These are phyloP conservation scores for Diadophis punctatus DNA, from an alignment of 2,113 vertebrate species.

Conservation along the genomic window DNA sequence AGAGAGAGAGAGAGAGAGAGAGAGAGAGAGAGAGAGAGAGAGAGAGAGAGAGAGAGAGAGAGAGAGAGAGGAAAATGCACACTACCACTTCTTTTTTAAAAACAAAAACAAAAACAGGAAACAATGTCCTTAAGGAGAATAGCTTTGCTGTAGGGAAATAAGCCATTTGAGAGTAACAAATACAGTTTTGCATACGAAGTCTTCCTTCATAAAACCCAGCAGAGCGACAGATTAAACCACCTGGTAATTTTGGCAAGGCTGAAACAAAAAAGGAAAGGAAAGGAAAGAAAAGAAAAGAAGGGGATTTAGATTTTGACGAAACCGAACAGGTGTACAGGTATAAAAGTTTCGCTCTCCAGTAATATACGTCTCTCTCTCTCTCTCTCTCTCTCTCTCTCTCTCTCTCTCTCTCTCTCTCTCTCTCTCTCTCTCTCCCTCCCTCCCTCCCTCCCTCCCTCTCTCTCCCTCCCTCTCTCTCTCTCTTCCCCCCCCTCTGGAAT, in stretches of 20 bases:
- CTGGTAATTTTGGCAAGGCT: slow-evolving; percentile 77
- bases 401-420: background rate
- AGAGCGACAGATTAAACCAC: slow-evolving; percentile 81
- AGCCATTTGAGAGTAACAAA: slow-evolving; percentile 70
- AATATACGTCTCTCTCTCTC: slow-evolving; percentile 37
- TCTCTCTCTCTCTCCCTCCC: background rate
- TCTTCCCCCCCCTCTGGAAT: slow-evolving; percentile 59
- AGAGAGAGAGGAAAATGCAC: background rate
- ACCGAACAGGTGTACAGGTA: slow-evolving; percentile 90
- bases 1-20: background rate
- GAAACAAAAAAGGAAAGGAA: slow-evolving; percentile 54
- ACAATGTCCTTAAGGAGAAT: slow-evolving; percentile 57
- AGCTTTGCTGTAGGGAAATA: slow-evolving; percentile 1
- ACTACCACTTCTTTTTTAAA: background rate
- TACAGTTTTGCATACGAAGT: slow-evolving; percentile 63
- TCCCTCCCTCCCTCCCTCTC: background rate
- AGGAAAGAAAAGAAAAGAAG: slow-evolving; percentile 22
- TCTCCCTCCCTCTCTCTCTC: background rate
- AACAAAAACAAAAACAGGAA: background rate
- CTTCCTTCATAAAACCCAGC: slow-evolving; percentile 71
- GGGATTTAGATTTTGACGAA: slow-evolving; percentile 67
- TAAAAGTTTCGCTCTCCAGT: slow-evolving; percentile 72
- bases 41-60: background rate
- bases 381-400: too few relatives aligned
- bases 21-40: background rate